Percentiles rank a stretch among this genome's conserved stretches.
Conservation (phyloP, 2,113 vertebrate species). For the Microcebus jonahi region DNA sequence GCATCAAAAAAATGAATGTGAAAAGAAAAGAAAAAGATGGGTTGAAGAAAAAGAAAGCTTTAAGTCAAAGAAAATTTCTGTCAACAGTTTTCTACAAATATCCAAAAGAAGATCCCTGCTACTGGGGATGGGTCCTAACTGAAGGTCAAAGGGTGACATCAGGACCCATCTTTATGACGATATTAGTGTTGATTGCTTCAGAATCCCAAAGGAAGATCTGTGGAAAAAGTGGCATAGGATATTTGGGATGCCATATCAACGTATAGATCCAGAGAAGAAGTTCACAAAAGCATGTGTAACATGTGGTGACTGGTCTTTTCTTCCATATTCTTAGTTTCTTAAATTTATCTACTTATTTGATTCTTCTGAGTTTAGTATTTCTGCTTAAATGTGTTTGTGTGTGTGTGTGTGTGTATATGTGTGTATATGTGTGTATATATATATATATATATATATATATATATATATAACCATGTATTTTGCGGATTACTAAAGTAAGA, state of each 20-base stretch:
- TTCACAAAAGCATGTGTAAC: not conserved
- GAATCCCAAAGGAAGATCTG: not conserved
- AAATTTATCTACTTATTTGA: not conserved
- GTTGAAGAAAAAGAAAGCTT: constrained; percentile 79
- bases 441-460: constrained; percentile 27
- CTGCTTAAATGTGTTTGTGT: constrained; percentile 30
- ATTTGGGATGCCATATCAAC: not conserved
- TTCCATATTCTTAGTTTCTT: not conserved
- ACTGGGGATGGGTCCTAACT: constrained; percentile 91
- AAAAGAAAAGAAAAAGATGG: constrained; percentile 51
- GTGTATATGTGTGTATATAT: not conserved
- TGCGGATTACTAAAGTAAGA: constrained; percentile 38
- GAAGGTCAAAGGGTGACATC: constrained; percentile 90
- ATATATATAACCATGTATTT: constrained; percentile 8
- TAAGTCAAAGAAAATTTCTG: constrained; percentile 83
- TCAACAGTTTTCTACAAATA: constrained; percentile 83
- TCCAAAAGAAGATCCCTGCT: constrained; percentile 92
- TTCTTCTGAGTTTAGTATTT: constrained; percentile 22
- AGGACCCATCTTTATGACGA: constrained; percentile 85
- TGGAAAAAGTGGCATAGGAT: not conserved
- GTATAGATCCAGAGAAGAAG: constrained; percentile 1
- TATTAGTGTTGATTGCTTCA: constrained; percentile 83
- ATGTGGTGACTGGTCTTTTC: not conserved
- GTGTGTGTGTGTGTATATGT: too few relatives aligned
- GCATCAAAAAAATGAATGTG: not conserved